These are phyloP conservation scores for Cyprinodon brontotheroides DNA, from an alignment of 2,113 vertebrate genomes.

Conservation along the genomic window DNA sequence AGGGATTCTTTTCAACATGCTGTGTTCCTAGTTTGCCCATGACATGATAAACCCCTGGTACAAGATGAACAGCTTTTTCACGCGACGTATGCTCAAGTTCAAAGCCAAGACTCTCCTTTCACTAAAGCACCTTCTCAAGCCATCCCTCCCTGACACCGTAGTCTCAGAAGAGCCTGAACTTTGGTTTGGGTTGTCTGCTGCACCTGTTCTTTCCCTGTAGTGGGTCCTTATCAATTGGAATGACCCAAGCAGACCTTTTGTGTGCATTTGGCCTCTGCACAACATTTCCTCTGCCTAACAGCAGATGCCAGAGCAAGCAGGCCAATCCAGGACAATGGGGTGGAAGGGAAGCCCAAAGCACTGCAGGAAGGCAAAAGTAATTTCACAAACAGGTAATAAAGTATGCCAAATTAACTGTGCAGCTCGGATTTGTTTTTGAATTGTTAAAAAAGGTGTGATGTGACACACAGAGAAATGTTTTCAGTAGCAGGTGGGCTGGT, in stretches of 20 bases:
- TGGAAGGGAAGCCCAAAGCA: constrained; percentile 51
- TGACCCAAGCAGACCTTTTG: constrained; percentile 54
- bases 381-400: constrained; percentile 5
- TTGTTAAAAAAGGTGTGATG: constrained; percentile 1
- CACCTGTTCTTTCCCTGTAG: constrained; percentile 67
- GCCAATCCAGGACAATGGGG: constrained; percentile 47
- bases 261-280: constrained; percentile 53
- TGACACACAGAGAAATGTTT: constrained; percentile 10
- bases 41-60: neutral
- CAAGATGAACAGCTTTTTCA: neutral
- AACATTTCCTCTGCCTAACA: constrained; percentile 51
- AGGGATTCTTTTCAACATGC: neutral
- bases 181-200: constrained; percentile 45
- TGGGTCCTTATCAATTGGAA: constrained; percentile 67
- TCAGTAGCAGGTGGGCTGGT: constrained; percentile 12
- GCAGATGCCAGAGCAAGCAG: constrained; percentile 61
- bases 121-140: neutral
- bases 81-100: constrained; percentile 3
- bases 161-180: constrained; percentile 53
- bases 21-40: neutral
- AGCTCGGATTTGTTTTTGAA: constrained; percentile 14
- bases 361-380: constrained; percentile 44
- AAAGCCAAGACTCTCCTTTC: constrained; percentile 8
- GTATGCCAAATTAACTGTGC: neutral
- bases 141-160: constrained; percentile 32